These are phyloP conservation scores for Piezodorus guildinii DNA, from an alignment of 1,140 invertebrate genomes.

Conservation along the genomic window DNA sequence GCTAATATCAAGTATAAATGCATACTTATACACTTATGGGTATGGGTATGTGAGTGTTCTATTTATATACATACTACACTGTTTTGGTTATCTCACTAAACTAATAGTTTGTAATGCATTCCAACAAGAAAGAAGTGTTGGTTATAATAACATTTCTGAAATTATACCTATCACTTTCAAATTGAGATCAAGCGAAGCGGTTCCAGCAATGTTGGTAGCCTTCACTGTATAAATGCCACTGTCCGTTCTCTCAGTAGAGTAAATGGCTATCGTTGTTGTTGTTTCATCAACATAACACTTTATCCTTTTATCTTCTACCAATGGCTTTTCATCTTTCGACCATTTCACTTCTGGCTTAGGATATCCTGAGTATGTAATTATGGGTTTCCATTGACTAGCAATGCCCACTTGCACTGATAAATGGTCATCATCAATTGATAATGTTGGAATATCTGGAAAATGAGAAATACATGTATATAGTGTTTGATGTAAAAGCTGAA, in stretches of 20 bases:
- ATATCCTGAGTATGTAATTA: constrained; percentile 48
- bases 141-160: too few species aligned
- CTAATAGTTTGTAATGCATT: background rate
- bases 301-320: constrained; percentile 40
- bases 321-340: constrained; percentile 46
- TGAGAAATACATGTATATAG: background rate
- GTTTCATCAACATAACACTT: constrained; percentile 45
- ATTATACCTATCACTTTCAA: constrained; percentile 67
- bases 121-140: too few species aligned
- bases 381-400: constrained; percentile 46
- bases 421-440: constrained; percentile 47
- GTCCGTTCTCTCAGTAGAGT: constrained; percentile 45
- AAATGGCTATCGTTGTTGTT: constrained; percentile 47
- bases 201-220: constrained; percentile 57
- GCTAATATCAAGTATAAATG: background rate
- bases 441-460: constrained; percentile 45
- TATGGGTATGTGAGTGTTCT: background rate
- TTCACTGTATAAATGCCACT: constrained; percentile 51
- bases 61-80: too few species aligned
- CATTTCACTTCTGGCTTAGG: constrained; percentile 53
- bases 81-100: too few species aligned
- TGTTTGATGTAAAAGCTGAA: background rate
- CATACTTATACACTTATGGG: background rate
- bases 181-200: constrained; percentile 51
- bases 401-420: constrained; percentile 47